phyloP scores from a whole-genome alignment of 2,888 invertebrate species.

The Drosophila suboccidentalis region DNA sequence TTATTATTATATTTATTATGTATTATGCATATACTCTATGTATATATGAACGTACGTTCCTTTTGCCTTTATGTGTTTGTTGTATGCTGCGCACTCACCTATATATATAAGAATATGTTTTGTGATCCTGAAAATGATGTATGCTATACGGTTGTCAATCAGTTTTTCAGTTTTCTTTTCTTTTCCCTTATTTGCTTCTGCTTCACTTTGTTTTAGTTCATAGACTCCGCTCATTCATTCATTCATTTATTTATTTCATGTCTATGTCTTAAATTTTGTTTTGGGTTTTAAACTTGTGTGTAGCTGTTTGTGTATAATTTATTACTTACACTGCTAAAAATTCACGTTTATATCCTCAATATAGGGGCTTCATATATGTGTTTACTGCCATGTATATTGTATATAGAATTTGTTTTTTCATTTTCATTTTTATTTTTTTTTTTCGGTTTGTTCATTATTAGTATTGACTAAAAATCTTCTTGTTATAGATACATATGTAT shows the following conservation, averaged over 20 bases:
- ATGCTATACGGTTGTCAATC: conserved; percentile 43
- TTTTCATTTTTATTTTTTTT: conserved; percentile 13
- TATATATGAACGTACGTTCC: conserved; percentile 26
- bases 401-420: conserved; percentile 35
- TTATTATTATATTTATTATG: conserved; percentile 31
- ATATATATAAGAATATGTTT: conserved; percentile 52
- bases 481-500: conserved; percentile 25
- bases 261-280: conserved; percentile 1
- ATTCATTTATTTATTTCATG: conserved; percentile 2
- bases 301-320: conserved; percentile 64
- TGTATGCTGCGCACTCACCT: conserved; percentile 37
- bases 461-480: conserved; percentile 51
- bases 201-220: conserved; percentile 25
- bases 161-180: conserved; percentile 27
- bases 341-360: conserved; percentile 80
- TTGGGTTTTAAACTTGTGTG: conserved; percentile 41
- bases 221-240: conserved; percentile 8
- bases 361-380: conserved; percentile 68
- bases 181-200: conserved; percentile 1
- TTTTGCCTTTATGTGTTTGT: conserved; percentile 31
- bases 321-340: conserved; percentile 78
- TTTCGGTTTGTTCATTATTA: conserved; percentile 26
- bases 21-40: conserved; percentile 38
- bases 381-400: conserved; percentile 56
- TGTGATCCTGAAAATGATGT: conserved; percentile 63